A percentile compares a stretch with the other conserved stretches of the same genome.
Conservation (phyloP, 2,888 invertebrate species). For the Brachypalpus laphriformis region DNA sequence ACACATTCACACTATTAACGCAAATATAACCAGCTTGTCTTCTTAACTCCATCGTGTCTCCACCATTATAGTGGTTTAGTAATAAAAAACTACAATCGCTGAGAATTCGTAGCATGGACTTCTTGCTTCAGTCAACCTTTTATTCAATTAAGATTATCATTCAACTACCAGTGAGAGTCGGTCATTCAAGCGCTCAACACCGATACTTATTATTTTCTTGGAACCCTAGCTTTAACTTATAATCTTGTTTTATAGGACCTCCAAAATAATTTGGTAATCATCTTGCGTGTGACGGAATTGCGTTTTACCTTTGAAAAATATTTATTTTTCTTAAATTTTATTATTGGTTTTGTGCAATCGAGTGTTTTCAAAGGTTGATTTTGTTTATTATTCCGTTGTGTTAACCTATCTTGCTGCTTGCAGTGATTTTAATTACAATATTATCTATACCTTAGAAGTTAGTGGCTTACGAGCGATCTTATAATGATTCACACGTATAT, state of each 20-base stretch:
- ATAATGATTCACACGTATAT: slow-evolving; percentile 55
- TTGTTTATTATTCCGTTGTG: neutral
- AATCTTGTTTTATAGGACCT: neutral
- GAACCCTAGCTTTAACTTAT: slow-evolving; percentile 25
- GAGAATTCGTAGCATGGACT: slow-evolving; percentile 61
- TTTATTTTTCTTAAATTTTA: neutral
- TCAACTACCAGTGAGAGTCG: slow-evolving; percentile 47
- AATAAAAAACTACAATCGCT: slow-evolving; percentile 6
- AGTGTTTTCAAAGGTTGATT: neutral
- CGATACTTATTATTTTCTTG: slow-evolving; percentile 23
- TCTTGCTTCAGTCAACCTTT: slow-evolving; percentile 53
- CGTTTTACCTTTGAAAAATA: slow-evolving; percentile 6
- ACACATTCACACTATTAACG: slow-evolving; percentile 13
- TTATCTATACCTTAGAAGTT: neutral
- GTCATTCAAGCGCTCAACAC: slow-evolving; percentile 44
- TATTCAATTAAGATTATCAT: slow-evolving; percentile 49
- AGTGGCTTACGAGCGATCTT: slow-evolving; percentile 8
- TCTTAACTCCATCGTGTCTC: slow-evolving; percentile 33
- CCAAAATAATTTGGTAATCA: slow-evolving; percentile 5
- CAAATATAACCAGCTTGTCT: slow-evolving; percentile 40
- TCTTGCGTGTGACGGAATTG: slow-evolving; percentile 31
- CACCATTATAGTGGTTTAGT: slow-evolving; percentile 2
- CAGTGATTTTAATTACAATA: slow-evolving; percentile 7
- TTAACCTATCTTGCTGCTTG: neutral
- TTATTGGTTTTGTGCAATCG: neutral